Evolutionary conservation across 2,888 invertebrate species (phyloP).

Genomic region (Poecilobothrus nobilitatus): DNA sequence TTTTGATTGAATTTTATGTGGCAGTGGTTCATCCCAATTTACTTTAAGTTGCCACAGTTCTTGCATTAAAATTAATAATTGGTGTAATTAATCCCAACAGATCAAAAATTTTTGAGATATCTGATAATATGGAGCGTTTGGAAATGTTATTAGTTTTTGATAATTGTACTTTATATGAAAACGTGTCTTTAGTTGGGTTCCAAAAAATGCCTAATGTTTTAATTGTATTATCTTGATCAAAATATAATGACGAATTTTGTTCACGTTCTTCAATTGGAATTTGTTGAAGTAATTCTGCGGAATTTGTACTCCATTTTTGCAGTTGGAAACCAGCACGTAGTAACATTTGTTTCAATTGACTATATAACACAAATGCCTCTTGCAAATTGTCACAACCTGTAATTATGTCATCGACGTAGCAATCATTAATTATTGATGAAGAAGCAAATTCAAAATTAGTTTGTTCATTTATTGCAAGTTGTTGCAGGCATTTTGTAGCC

Average conservation of each 20-base stretch:
- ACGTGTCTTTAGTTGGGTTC: slow-evolving; percentile 17
- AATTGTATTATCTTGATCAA: slow-evolving; percentile 2
- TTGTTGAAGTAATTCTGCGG: background rate
- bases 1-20: slow-evolving; percentile 14
- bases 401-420: slow-evolving; percentile 23
- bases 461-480: slow-evolving; percentile 20
- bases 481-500: slow-evolving; percentile 14
- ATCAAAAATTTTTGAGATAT: slow-evolving; percentile 19
- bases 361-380: slow-evolving; percentile 14
- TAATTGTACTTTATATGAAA: slow-evolving; percentile 15
- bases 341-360: slow-evolving; percentile 14
- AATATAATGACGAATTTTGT: background rate
- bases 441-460: slow-evolving; percentile 17
- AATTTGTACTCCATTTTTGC: slow-evolving; percentile 14
- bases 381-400: slow-evolving; percentile 13
- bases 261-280: background rate
- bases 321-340: slow-evolving; percentile 17
- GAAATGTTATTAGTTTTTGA: slow-evolving; percentile 14
- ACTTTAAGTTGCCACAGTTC: slow-evolving; percentile 19
- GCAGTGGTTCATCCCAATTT: slow-evolving; percentile 19
- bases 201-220: slow-evolving; percentile 18
- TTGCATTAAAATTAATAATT: slow-evolving; percentile 20
- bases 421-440: slow-evolving; percentile 14
- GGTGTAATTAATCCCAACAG: slow-evolving; percentile 18
- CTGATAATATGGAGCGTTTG: slow-evolving; percentile 16